phyloP scores from a whole-genome alignment of 2,797 vertebrate species.

The Argyrosomus regius region DNA sequence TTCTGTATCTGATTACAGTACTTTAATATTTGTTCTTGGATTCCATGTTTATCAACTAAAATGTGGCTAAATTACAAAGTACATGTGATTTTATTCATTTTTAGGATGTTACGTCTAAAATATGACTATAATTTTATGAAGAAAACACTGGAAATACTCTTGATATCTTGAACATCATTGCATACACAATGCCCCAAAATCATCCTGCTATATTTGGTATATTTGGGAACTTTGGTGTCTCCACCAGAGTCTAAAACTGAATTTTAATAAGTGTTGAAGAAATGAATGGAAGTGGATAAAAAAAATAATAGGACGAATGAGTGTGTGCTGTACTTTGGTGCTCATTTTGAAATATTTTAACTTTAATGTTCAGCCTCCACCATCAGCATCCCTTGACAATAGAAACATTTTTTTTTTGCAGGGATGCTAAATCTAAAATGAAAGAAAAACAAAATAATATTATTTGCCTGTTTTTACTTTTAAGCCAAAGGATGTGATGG shows the following conservation, averaged over 20 bases:
- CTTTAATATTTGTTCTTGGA: neutral
- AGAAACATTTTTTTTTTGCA: neutral
- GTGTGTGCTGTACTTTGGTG: neutral
- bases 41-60: neutral
- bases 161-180: neutral
- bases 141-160: neutral
- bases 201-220: neutral
- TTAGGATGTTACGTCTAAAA: neutral
- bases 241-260: neutral
- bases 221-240: neutral
- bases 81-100: neutral
- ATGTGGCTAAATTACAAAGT: neutral
- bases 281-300: neutral
- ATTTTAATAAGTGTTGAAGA: neutral
- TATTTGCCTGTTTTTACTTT: neutral
- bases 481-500: neutral
- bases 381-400: neutral
- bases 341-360: neutral
- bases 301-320: neutral
- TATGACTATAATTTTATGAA: neutral
- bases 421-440: neutral
- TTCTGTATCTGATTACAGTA: neutral
- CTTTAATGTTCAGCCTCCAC: neutral
- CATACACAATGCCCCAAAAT: neutral
- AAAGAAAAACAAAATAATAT: neutral